Conservation (phyloP, 2,888 invertebrate genomes). For the Drosophila parthenogenetica region DNA sequence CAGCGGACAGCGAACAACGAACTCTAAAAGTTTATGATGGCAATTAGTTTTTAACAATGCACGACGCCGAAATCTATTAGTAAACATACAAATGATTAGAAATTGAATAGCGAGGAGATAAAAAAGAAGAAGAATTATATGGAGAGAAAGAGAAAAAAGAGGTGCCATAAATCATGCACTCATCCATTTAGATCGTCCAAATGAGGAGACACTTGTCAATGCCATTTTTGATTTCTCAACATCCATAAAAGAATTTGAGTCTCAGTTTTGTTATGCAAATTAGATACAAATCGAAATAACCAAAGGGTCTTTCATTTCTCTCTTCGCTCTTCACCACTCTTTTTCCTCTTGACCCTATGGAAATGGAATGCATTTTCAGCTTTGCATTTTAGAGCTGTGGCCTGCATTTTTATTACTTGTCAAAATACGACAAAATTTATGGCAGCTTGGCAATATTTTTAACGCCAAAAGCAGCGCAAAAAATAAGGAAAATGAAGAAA, state of each 20-base stretch:
- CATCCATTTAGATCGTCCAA: constrained; percentile 39
- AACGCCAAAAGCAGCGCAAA: constrained; percentile 66
- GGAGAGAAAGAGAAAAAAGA: constrained; percentile 25
- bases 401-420: constrained; percentile 79
- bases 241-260: constrained; percentile 41
- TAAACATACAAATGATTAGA: constrained; percentile 32
- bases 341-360: constrained; percentile 32
- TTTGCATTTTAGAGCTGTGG: constrained; percentile 61
- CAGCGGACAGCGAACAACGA: constrained; percentile 45
- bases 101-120: constrained; percentile 13
- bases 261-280: constrained; percentile 66
- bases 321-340: constrained; percentile 9
- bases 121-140: not conserved
- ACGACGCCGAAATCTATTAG: constrained; percentile 38
- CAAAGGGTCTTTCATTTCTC: not conserved
- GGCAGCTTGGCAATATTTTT: constrained; percentile 75
- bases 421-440: constrained; percentile 75
- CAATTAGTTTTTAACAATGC: constrained; percentile 65
- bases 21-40: constrained; percentile 52
- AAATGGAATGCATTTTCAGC: constrained; percentile 61
- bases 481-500: constrained; percentile 23
- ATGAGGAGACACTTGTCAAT: constrained; percentile 67
- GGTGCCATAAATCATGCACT: constrained; percentile 63
- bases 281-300: constrained; percentile 61
- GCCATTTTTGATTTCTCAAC: constrained; percentile 37